Percentiles rank a stretch among this genome's conserved stretches.
Evolutionary conservation across 2,888 invertebrate genomes (phyloP).

Genomic region (Bimastos eiseni): DNA sequence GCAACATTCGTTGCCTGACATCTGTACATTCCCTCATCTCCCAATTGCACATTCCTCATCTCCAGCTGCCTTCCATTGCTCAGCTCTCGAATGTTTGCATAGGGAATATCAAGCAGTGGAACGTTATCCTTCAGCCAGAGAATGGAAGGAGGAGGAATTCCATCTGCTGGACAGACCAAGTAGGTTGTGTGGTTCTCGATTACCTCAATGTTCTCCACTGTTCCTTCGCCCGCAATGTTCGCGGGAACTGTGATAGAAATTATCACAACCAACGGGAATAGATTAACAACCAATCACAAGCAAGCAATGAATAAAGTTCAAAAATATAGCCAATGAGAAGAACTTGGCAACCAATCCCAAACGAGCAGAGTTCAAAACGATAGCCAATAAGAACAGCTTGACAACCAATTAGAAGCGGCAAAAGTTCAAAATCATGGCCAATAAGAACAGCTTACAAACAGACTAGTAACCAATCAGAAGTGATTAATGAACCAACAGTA

Average conservation of each 20-base stretch:
- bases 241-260: conserved; percentile 43
- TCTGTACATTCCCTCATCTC: conserved; percentile 62
- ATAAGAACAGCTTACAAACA: no score
- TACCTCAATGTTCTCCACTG: conserved; percentile 50
- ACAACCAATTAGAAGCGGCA: no score
- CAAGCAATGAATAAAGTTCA: no score
- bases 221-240: conserved; percentile 30
- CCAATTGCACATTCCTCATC: conserved; percentile 48
- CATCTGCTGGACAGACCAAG: conserved; percentile 59
- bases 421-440: no score
- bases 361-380: no score
- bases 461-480: no score
- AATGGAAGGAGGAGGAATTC: conserved; percentile 61
- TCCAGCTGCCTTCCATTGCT: conserved; percentile 55
- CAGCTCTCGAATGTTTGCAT: conserved; percentile 51
- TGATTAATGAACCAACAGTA: no score
- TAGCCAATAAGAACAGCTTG: neutral
- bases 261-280: neutral
- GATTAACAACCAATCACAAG: no score
- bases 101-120: conserved; percentile 53
- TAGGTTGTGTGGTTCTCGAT: conserved; percentile 57
- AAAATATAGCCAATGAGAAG: neutral
- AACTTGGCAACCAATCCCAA: neutral
- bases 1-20: conserved; percentile 65
- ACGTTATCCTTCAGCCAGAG: conserved; percentile 58